Evolutionary conservation across 2,888 invertebrate species (phyloP).

Genomic region (Campopleginae sp.): DNA sequence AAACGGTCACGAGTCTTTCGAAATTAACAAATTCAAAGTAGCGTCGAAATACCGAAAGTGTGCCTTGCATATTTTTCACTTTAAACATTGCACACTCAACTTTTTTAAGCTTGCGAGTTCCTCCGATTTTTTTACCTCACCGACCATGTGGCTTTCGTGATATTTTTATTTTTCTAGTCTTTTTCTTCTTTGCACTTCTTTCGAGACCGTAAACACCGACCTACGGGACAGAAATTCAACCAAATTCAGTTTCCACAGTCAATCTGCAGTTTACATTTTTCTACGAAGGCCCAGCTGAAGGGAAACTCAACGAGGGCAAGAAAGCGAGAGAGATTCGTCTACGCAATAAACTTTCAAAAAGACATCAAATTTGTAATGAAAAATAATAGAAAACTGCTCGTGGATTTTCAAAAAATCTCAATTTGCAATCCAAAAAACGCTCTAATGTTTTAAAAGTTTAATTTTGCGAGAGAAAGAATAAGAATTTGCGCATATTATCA

Average conservation of each 20-base stretch:
- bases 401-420: no score
- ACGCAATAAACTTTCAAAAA: no score
- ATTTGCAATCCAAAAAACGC: background rate
- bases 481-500: background rate
- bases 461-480: background rate
- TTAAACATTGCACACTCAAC: constrained; percentile 24
- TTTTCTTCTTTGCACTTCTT: constrained; percentile 7
- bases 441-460: background rate
- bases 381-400: background rate
- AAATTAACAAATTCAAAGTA: constrained; percentile 49
- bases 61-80: constrained; percentile 11
- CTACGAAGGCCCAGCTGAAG: constrained; percentile 14
- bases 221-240: constrained; percentile 57
- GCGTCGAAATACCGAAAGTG: constrained; percentile 26
- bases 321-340: constrained; percentile 12
- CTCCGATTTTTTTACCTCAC: background rate
- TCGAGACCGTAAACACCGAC: background rate
- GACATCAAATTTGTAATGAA: no score
- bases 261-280: constrained; percentile 12
- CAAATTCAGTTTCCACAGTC: constrained; percentile 54
- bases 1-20: constrained; percentile 42
- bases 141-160: constrained; percentile 4
- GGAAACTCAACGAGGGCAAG: constrained; percentile 27
- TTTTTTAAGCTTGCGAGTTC: background rate
- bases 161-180: constrained; percentile 18